Percentiles rank a stretch among this genome's conserved stretches.
These are phyloP conservation scores for Lagorchestes hirsutus DNA, from an alignment of 2,797 vertebrate genomes.

Conservation along the genomic window DNA sequence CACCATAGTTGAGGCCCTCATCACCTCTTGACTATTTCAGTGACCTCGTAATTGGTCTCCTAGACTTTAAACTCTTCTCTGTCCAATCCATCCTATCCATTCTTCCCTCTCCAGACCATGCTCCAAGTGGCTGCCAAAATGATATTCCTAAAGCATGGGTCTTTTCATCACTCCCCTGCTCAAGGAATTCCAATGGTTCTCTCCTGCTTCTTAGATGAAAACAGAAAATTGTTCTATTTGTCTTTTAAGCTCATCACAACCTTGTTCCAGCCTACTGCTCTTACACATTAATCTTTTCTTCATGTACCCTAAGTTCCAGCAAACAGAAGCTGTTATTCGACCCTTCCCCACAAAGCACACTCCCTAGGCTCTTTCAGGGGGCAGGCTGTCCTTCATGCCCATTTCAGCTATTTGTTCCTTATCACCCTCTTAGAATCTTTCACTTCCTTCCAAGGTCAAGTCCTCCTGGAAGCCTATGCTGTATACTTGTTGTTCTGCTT, in stretches of 20 bases:
- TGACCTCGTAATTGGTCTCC: neutral
- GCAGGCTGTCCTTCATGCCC: neutral
- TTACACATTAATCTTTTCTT: neutral
- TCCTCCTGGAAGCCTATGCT: neutral
- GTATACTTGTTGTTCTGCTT: neutral
- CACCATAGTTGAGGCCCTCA: neutral
- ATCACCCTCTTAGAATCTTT: neutral
- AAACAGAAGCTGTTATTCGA: neutral
- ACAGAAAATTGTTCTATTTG: neutral
- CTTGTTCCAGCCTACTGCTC: neutral
- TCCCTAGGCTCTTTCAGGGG: neutral
- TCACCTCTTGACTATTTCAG: neutral
- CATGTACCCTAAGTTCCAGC: neutral
- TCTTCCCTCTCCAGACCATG: neutral
- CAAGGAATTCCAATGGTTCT: neutral
- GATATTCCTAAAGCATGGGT: neutral
- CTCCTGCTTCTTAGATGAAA: neutral
- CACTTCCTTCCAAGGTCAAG: neutral
- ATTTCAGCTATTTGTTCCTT: neutral
- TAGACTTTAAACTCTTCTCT: neutral
- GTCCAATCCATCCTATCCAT: neutral
- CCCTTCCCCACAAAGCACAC: neutral
- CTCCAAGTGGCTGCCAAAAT: neutral
- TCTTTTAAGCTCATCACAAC: neutral
- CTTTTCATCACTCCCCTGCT: neutral